Conservation (phyloP, 2,888 invertebrate genomes). For the Melipona bicolor region DNA sequence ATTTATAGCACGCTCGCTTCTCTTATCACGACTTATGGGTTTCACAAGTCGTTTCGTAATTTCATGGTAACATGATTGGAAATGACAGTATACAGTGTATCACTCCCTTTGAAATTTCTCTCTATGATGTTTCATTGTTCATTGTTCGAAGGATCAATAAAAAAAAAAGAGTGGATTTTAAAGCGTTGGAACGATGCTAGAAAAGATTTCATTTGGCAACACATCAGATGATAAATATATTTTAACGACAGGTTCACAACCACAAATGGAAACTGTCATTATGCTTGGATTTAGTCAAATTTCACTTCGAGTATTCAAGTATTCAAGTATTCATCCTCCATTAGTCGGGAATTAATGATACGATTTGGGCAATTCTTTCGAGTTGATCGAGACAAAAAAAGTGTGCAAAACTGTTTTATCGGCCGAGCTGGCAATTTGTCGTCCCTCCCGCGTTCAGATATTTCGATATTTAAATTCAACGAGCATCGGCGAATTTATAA, state of each 20-base stretch:
- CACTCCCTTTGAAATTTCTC: background rate
- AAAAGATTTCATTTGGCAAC: background rate
- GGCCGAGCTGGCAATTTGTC: background rate
- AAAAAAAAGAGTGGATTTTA: background rate
- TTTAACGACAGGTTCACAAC: background rate
- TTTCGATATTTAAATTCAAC: background rate
- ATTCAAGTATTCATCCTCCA: background rate
- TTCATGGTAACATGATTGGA: no score
- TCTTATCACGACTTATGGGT: background rate
- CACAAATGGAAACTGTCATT: background rate
- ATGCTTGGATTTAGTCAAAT: background rate
- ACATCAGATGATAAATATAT: background rate
- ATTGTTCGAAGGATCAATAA: background rate
- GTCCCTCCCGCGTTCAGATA: background rate
- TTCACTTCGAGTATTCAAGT: background rate
- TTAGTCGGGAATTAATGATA: background rate
- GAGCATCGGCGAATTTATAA: background rate
- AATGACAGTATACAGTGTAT: no score
- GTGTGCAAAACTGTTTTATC: background rate
- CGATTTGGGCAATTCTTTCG: background rate
- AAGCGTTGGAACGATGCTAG: background rate
- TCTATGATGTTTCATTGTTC: no score
- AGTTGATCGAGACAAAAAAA: background rate
- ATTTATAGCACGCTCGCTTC: background rate
- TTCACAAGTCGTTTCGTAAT: background rate